A percentile compares a stretch with the other conserved stretches of the same genome.
These are phyloP conservation scores for Tangara arthus DNA, from an alignment of 2,797 vertebrate genomes.

Conservation along the genomic window DNA sequence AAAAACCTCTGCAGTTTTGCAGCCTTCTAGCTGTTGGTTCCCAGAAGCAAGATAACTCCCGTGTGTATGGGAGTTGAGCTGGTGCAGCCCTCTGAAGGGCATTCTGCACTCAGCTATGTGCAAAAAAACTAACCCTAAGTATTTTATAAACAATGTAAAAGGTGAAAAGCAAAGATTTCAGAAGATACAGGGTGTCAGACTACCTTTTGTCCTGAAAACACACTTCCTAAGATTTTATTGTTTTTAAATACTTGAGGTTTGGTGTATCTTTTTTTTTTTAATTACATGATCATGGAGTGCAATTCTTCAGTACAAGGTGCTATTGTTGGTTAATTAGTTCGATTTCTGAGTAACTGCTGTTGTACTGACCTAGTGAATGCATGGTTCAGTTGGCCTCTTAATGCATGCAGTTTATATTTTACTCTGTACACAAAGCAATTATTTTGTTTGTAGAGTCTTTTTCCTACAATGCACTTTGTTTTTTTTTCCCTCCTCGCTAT, in stretches of 20 bases:
- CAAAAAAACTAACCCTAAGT: fast-evolving
- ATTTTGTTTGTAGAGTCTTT: background rate
- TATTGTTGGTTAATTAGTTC: background rate
- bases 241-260: background rate
- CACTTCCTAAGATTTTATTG: background rate
- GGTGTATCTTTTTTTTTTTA: fast-evolving
- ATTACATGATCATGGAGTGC: background rate
- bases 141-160: background rate
- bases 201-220: background rate
- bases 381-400: background rate
- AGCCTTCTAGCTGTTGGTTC: background rate
- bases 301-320: background rate
- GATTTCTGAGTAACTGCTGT: background rate
- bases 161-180: background rate
- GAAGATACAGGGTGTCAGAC: background rate
- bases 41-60: background rate
- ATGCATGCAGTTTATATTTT: background rate
- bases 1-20: background rate
- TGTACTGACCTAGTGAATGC: background rate
- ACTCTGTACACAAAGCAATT: background rate
- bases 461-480: no score
- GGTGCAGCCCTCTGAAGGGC: background rate
- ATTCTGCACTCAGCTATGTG: background rate
- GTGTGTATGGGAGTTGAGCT: background rate
- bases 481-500: background rate